Percentiles rank a stretch among this genome's conserved stretches.
Evolutionary conservation across 2,888 invertebrate genomes (phyloP).

Genomic region (Bombylius major): DNA sequence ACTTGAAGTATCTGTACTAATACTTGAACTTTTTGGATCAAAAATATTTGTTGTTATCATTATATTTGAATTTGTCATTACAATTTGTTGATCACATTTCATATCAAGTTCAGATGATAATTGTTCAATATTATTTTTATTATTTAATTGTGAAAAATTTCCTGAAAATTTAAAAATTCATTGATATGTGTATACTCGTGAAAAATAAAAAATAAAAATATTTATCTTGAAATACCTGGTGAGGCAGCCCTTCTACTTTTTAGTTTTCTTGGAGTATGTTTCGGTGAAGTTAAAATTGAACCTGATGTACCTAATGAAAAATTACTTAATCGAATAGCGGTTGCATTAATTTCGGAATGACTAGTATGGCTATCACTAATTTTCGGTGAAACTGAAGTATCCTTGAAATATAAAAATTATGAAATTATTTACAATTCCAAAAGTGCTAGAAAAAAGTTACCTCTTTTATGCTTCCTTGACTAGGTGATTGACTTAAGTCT

Average conservation of each 20-base stretch:
- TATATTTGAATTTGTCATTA: slow-evolving; percentile 22
- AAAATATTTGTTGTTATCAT: slow-evolving; percentile 19
- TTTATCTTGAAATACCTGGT: not conserved
- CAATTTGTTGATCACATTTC: not conserved
- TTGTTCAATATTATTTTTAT: not conserved
- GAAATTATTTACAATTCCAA: not conserved
- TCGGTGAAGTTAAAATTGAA: slow-evolving; percentile 31
- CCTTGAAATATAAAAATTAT: slow-evolving; percentile 2
- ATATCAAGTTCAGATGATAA: not conserved
- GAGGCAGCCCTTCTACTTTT: slow-evolving; percentile 11
- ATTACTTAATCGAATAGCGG: slow-evolving; percentile 36
- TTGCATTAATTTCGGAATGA: slow-evolving; percentile 25
- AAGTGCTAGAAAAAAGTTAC: slow-evolving; percentile 3
- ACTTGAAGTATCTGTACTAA: slow-evolving; percentile 25
- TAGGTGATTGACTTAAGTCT: slow-evolving; percentile 48
- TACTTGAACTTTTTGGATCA: slow-evolving; percentile 18
- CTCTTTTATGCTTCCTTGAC: slow-evolving; percentile 29
- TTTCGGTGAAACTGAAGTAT: slow-evolving; percentile 11
- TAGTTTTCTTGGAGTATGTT: slow-evolving; percentile 25
- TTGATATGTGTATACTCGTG: no score
- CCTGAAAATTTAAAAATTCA: not conserved
- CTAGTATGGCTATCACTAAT: slow-evolving; percentile 21
- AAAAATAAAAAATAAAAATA: no score
- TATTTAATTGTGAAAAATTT: not conserved
- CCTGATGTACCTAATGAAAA: slow-evolving; percentile 34